Percentiles rank a stretch among this genome's conserved stretches.
Evolutionary conservation across 1,140 invertebrate species (phyloP).

Genomic region (Zaprionus inermis): DNA sequence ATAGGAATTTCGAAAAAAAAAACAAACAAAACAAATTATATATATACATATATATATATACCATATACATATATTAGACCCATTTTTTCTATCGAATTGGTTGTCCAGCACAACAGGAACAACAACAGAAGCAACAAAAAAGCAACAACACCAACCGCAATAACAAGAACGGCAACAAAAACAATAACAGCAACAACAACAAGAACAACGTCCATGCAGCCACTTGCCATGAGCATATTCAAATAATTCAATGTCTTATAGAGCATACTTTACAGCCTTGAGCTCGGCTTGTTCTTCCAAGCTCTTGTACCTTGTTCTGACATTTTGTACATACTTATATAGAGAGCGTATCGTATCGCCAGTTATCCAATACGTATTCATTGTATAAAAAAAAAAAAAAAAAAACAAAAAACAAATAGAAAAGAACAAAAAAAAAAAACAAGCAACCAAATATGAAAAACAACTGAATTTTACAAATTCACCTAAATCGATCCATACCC

Average conservation of each 20-base stretch:
- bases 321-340: constrained; percentile 35
- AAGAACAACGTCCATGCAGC: constrained; percentile 34
- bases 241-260: constrained; percentile 22
- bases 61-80: constrained; percentile 1
- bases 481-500: constrained; percentile 11
- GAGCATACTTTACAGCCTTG: constrained; percentile 27
- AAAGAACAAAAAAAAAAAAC: constrained; percentile 13
- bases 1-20: constrained; percentile 17
- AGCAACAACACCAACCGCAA: background rate
- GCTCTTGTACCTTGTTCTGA: constrained; percentile 31
- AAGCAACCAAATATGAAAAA: background rate
- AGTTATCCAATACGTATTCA: constrained; percentile 29
- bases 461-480: constrained; percentile 19
- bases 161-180: constrained; percentile 3
- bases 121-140: background rate
- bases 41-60: constrained; percentile 1
- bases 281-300: constrained; percentile 65
- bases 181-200: constrained; percentile 6
- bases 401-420: constrained; percentile 7
- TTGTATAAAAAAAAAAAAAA: constrained; percentile 24
- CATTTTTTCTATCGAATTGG: constrained; percentile 13
- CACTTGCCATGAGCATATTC: constrained; percentile 24
- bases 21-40: constrained; percentile 8
- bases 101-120: constrained; percentile 12
- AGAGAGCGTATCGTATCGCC: constrained; percentile 21